Evolutionary conservation across 2,113 vertebrate species (phyloP).

Genomic region (Ramphastos sulfuratus): DNA sequence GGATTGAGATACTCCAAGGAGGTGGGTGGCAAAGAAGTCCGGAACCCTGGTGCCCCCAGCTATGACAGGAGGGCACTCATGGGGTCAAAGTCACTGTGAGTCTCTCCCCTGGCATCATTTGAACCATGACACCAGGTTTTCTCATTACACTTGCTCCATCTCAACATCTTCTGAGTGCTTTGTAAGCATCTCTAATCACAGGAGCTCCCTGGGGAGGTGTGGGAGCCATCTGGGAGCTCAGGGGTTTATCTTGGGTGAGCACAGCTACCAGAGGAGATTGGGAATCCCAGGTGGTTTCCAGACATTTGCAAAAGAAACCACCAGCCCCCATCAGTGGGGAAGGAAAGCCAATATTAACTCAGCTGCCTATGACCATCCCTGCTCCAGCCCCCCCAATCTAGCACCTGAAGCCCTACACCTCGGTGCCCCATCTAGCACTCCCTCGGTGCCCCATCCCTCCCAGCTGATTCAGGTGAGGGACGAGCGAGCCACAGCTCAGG

Average conservation of each 20-base stretch:
- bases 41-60: neutral
- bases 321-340: neutral
- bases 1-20: neutral
- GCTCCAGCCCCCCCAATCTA: neutral
- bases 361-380: neutral
- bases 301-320: neutral
- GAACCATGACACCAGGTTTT: neutral
- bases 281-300: slow-evolving; percentile 34
- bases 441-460: neutral
- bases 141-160: neutral
- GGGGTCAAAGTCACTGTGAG: neutral
- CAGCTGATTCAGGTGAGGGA: neutral
- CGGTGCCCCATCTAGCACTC: neutral
- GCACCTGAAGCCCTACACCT: neutral
- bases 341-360: neutral
- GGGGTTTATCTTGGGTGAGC: neutral
- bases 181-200: fast-evolving
- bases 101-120: fast-evolving
- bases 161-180: neutral
- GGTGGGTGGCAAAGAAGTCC: neutral
- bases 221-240: neutral
- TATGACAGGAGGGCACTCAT: fast-evolving
- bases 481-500: fast-evolving
- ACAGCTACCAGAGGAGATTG: neutral
- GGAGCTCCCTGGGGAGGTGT: neutral